These are phyloP conservation scores for Bombylius major DNA, from an alignment of 2,888 invertebrate species.

Conservation along the genomic window DNA sequence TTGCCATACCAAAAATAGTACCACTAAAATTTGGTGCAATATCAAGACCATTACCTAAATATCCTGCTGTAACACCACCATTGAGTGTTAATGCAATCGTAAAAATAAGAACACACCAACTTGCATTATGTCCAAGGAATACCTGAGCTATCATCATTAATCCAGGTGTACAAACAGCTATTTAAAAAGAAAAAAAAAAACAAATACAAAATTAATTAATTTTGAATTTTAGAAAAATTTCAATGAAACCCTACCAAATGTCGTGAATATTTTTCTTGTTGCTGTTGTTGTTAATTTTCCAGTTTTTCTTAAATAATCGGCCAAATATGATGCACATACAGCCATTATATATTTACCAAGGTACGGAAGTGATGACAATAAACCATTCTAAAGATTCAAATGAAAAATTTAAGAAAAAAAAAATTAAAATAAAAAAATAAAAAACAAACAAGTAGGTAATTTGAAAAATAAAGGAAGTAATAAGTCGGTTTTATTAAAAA, in stretches of 20 bases:
- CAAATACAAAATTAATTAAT: background rate
- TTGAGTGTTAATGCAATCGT: constrained; percentile 69
- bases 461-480: no score
- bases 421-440: background rate
- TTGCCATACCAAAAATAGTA: constrained; percentile 81
- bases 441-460: no score
- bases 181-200: constrained; percentile 8
- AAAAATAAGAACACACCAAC: constrained; percentile 65
- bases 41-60: constrained; percentile 73
- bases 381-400: constrained; percentile 51
- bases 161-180: constrained; percentile 51
- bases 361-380: constrained; percentile 74
- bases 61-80: constrained; percentile 76
- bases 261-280: constrained; percentile 56
- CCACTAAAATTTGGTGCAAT: constrained; percentile 82
- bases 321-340: constrained; percentile 56
- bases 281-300: constrained; percentile 60
- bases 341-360: constrained; percentile 76
- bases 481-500: no score
- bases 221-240: background rate
- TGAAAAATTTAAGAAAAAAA: constrained; percentile 9
- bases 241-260: constrained; percentile 40
- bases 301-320: constrained; percentile 54
- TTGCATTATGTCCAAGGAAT: constrained; percentile 53
- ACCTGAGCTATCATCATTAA: constrained; percentile 63